phyloP scores from a whole-genome alignment of 92 coral and sea anemone genomes.

The Paramuricea clavata region DNA sequence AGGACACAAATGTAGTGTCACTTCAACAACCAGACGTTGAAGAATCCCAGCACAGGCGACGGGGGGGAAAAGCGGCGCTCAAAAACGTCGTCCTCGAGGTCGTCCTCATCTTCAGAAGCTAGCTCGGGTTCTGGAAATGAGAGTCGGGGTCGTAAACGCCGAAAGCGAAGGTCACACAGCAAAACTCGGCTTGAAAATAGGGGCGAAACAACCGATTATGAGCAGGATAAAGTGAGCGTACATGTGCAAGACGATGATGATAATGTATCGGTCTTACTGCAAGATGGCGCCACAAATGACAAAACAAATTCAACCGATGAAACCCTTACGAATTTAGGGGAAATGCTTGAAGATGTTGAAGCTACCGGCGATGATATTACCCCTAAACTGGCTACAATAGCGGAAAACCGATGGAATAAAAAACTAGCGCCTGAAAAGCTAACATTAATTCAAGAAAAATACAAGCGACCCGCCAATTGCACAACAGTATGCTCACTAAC shows the following conservation, averaged over 20 bases:
- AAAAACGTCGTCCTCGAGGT: background rate
- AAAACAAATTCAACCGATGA: background rate
- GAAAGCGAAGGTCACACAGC: background rate
- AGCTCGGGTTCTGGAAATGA: background rate
- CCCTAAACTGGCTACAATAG: background rate
- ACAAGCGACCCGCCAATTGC: constrained; percentile 14
- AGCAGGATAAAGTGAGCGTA: background rate
- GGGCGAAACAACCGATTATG: background rate
- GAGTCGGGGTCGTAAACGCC: background rate
- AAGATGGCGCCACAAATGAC: background rate
- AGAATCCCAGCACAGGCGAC: background rate
- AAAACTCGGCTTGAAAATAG: background rate
- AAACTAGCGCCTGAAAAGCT: constrained; percentile 7
- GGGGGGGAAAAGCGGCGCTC: background rate
- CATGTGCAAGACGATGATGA: constrained; percentile 18
- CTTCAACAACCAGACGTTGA: background rate
- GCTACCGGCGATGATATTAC: background rate
- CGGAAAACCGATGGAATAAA: constrained; percentile 18
- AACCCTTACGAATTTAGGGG: background rate
- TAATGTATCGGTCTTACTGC: background rate
- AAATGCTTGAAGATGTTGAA: background rate
- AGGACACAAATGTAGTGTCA: background rate
- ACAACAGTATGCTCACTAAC: background rate
- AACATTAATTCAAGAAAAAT: background rate
- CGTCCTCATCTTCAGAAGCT: background rate